phyloP scores from a whole-genome alignment of 2,797 vertebrate genomes.

The Fundulus diaphanus region DNA sequence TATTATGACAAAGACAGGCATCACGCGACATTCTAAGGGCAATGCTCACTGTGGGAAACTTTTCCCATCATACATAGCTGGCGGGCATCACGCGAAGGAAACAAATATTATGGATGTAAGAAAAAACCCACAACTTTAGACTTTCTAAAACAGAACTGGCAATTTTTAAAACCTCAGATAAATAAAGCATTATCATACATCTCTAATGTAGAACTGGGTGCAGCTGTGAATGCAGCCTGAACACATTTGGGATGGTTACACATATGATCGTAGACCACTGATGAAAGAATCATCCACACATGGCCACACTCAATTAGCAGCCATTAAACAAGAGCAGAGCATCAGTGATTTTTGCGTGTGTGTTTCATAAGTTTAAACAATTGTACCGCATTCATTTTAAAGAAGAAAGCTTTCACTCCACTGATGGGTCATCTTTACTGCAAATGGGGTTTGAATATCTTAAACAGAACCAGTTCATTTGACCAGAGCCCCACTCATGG shows the following conservation, averaged over 20 bases:
- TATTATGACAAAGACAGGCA: background rate
- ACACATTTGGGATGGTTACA: background rate
- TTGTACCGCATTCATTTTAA: background rate
- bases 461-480: background rate
- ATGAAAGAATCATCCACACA: background rate
- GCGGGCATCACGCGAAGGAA: background rate
- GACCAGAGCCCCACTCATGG: fast-evolving
- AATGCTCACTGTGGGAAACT: background rate
- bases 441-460: background rate
- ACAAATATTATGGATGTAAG: no score
- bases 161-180: background rate
- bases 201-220: background rate
- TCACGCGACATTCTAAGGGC: background rate
- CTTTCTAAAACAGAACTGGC: background rate
- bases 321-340: background rate
- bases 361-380: background rate
- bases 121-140: background rate
- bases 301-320: background rate
- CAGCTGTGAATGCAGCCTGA: background rate
- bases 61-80: background rate
- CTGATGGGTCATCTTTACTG: background rate
- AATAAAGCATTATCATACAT: background rate
- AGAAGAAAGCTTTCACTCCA: background rate
- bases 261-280: background rate
- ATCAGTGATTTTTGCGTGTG: background rate